Percentiles rank a stretch among this genome's conserved stretches.
Conservation (phyloP, 2,797 vertebrate species). For the Halcyon badia region DNA sequence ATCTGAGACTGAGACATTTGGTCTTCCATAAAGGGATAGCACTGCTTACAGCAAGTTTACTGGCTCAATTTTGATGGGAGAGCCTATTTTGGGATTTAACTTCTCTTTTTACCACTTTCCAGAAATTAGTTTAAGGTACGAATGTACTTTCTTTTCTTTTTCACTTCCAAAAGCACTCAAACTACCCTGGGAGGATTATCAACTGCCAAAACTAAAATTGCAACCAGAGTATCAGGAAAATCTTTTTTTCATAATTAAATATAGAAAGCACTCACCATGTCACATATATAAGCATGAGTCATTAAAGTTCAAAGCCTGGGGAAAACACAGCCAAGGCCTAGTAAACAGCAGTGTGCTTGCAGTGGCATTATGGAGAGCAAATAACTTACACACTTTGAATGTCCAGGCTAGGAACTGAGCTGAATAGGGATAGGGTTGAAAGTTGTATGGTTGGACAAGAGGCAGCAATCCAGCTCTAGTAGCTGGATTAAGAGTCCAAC, state of each 20-base stretch:
- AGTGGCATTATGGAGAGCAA: not conserved
- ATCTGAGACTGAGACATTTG: not conserved
- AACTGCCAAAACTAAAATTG: constrained; percentile 6
- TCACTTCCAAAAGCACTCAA: not conserved
- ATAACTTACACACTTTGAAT: constrained; percentile 13
- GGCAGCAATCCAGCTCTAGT: constrained; percentile 11
- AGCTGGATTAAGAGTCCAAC: constrained; percentile 32
- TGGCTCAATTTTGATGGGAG: not conserved
- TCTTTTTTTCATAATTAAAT: constrained; percentile 16
- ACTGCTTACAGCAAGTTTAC: not conserved
- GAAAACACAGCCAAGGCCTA: not conserved
- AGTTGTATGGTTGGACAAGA: not conserved
- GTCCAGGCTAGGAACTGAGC: not conserved
- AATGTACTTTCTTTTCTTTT: not conserved
- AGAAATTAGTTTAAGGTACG: not conserved
- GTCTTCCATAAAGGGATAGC: not conserved
- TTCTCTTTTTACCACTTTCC: not conserved
- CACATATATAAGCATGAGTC: not conserved
- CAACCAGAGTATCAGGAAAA: constrained; percentile 7
- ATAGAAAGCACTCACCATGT: not conserved
- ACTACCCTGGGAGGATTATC: not conserved
- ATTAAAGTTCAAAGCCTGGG: constrained; percentile 36
- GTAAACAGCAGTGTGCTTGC: not conserved
- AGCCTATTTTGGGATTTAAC: not conserved
- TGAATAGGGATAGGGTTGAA: not conserved